Evolutionary conservation across 1,140 invertebrate species (phyloP).

Genomic region (Aplysia californica): DNA sequence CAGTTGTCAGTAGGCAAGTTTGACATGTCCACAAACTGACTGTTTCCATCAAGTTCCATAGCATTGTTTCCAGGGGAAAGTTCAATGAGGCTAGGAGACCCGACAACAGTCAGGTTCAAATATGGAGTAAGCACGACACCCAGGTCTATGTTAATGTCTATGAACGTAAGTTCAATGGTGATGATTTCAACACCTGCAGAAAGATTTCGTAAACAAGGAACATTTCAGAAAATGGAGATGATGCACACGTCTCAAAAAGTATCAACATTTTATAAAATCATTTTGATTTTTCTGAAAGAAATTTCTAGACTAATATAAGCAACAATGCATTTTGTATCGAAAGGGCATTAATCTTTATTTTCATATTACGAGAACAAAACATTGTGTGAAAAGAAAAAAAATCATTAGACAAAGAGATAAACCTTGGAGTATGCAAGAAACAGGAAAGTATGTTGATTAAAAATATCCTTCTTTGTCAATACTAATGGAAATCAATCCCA

Average conservation of each 20-base stretch:
- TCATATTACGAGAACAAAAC: background rate
- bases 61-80: constrained; percentile 26
- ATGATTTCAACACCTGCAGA: background rate
- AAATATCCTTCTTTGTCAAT: too few relatives aligned
- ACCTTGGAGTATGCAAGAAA: too few relatives aligned
- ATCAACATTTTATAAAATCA: too few relatives aligned
- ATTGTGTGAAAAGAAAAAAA: background rate
- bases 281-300: too few relatives aligned
- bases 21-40: constrained; percentile 34
- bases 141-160: constrained; percentile 26
- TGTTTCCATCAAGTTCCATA: constrained; percentile 34
- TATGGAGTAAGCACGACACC: constrained; percentile 31
- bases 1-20: constrained; percentile 26
- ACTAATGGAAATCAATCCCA: too few relatives aligned
- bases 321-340: too few relatives aligned
- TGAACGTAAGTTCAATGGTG: constrained; percentile 30
- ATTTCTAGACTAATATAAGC: too few relatives aligned
- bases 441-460: too few relatives aligned
- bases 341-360: too few relatives aligned
- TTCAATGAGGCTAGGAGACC: constrained; percentile 28
- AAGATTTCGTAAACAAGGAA: too few relatives aligned
- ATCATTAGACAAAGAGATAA: background rate
- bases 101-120: constrained; percentile 32
- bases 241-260: too few relatives aligned
- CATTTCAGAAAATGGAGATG: too few relatives aligned